These are phyloP conservation scores for Dicerorhinus sumatrensis DNA, from an alignment of 2,113 vertebrate genomes.

Conservation along the genomic window DNA sequence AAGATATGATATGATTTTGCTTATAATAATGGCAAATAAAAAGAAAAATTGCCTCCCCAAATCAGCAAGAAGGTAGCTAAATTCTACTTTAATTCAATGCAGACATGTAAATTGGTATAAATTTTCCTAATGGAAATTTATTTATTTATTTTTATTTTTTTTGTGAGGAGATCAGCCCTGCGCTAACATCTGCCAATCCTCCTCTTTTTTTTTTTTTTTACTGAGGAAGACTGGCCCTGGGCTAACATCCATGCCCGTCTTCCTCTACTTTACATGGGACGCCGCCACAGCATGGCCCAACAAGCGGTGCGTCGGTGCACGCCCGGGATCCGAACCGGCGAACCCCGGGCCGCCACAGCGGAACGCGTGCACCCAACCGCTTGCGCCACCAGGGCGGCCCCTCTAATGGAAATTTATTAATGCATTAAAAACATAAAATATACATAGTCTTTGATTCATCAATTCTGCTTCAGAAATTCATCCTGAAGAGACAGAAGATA, in stretches of 20 bases:
- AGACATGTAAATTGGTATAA: not conserved
- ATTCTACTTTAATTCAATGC: not conserved
- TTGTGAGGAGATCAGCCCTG: too few relatives aligned
- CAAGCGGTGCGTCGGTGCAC: too few relatives aligned
- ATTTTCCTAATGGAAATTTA: not conserved
- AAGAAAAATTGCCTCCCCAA: not conserved
- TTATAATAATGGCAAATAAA: not conserved
- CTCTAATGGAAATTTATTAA: not conserved
- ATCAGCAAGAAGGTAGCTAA: not conserved
- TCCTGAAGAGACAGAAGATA: not conserved
- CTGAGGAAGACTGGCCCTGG: too few relatives aligned
- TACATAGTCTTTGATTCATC: not conserved
- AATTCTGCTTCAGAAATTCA: not conserved
- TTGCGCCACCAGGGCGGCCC: too few relatives aligned
- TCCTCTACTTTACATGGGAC: too few relatives aligned
- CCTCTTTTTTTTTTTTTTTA: too few relatives aligned
- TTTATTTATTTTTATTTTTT: not conserved
- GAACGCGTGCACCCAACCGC: too few relatives aligned
- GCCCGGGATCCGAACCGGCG: too few relatives aligned
- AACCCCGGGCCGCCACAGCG: too few relatives aligned
- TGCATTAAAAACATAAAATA: not conserved
- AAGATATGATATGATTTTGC: not conserved
- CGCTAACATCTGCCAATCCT: too few relatives aligned
- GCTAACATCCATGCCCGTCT: too few relatives aligned
- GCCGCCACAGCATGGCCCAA: too few relatives aligned